Conservation (phyloP, 2,113 vertebrate genomes). For the Daphoenositta chrysoptera region DNA sequence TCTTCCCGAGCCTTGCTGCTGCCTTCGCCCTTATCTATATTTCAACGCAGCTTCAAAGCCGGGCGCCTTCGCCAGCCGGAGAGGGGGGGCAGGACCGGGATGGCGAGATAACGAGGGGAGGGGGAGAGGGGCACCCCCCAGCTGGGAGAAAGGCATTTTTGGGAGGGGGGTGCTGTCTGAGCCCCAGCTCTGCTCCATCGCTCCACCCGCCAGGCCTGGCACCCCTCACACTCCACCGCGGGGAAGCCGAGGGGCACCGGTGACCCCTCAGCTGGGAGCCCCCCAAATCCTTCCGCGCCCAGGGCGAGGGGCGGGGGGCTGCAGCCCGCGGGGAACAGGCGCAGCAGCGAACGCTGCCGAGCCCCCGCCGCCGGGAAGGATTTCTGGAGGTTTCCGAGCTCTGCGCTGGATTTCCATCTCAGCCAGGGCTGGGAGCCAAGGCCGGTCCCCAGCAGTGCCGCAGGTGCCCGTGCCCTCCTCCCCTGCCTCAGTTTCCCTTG, state of each 20-base stretch:
- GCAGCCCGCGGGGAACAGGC: neutral
- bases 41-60: constrained; percentile 68
- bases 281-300: neutral
- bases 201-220: neutral
- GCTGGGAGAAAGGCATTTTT: neutral
- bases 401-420: neutral
- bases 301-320: neutral
- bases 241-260: neutral
- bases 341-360: fast-evolving
- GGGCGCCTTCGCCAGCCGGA: neutral
- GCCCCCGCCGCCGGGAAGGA: neutral
- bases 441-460: neutral
- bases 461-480: neutral
- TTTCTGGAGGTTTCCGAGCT: constrained; percentile 20
- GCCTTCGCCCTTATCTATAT: constrained; percentile 65
- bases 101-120: constrained; percentile 5
- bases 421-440: neutral
- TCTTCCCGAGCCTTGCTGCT: neutral
- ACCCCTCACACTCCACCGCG: fast-evolving
- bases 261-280: neutral
- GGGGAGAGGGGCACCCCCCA: neutral
- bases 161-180: neutral
- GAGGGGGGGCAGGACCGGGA: neutral
- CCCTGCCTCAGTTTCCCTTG: neutral
- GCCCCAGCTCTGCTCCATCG: neutral